phyloP scores from a whole-genome alignment of 2,888 invertebrate genomes.

The Idaea biselata region DNA sequence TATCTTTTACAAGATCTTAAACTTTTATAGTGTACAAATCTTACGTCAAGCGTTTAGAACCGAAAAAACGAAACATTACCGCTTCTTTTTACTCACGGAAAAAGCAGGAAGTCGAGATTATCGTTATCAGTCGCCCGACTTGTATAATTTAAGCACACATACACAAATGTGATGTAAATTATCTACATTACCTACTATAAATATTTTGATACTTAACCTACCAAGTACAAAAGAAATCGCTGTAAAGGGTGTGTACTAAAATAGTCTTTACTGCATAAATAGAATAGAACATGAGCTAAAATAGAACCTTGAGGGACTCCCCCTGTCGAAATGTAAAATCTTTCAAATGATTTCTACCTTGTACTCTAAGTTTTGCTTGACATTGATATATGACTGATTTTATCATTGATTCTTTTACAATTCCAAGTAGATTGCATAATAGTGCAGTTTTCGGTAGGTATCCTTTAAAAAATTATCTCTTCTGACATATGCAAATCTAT shows the following conservation, averaged over 20 bases:
- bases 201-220: background rate
- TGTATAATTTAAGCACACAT: background rate
- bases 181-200: background rate
- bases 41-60: too few species aligned
- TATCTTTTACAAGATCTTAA: too few species aligned
- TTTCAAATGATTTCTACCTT: background rate
- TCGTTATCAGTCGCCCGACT: background rate
- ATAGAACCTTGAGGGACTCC: background rate
- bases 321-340: background rate
- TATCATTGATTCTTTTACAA: background rate
- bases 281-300: background rate
- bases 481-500: too few species aligned
- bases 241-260: background rate
- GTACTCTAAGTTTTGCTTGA: background rate
- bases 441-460: too few species aligned
- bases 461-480: too few species aligned
- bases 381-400: background rate
- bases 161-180: background rate
- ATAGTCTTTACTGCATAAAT: background rate
- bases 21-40: too few species aligned
- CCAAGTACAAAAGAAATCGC: background rate
- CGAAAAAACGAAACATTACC: background rate
- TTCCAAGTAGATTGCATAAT: background rate
- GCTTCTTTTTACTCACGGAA: background rate
- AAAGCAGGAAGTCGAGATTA: background rate